phyloP scores from a whole-genome alignment of 1,140 invertebrate species.

The Planococcus citri region DNA sequence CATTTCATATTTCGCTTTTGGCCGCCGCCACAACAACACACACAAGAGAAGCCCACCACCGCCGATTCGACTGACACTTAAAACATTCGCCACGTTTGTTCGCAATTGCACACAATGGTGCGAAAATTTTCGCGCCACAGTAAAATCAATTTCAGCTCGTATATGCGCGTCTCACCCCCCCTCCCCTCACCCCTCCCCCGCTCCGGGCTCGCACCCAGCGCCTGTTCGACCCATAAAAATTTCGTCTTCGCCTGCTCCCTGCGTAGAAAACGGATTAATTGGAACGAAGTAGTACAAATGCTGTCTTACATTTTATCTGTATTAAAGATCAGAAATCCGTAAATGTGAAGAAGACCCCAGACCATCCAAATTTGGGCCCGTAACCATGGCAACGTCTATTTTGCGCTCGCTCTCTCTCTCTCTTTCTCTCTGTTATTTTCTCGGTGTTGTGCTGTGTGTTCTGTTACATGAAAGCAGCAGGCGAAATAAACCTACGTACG shows the following conservation, averaged over 20 bases:
- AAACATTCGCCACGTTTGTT: not conserved
- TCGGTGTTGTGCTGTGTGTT: too few species aligned
- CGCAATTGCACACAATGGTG: not conserved
- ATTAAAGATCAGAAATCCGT: constrained; percentile 18
- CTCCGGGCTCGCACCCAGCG: not conserved
- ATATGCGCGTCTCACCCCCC: not conserved
- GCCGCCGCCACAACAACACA: too few species aligned
- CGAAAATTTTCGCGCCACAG: not conserved
- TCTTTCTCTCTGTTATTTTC: too few species aligned
- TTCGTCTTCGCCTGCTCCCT: not conserved
- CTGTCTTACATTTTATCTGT: constrained; percentile 14
- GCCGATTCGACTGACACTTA: too few species aligned
- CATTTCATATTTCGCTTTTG: too few species aligned
- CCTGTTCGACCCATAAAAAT: not conserved
- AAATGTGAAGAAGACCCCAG: constrained; percentile 14
- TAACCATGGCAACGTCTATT: constrained; percentile 16
- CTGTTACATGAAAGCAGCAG: not conserved
- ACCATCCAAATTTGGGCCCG: constrained; percentile 18
- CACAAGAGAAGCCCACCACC: too few species aligned
- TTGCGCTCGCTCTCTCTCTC: constrained; percentile 13
- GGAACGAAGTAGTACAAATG: not conserved
- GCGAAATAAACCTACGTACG: constrained; percentile 19
- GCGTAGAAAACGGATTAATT: constrained; percentile 8
- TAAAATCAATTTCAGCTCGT: not conserved
- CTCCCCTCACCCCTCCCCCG: not conserved